phyloP scores from a whole-genome alignment of 2,113 vertebrate genomes.

The Arvicanthis niloticus region DNA sequence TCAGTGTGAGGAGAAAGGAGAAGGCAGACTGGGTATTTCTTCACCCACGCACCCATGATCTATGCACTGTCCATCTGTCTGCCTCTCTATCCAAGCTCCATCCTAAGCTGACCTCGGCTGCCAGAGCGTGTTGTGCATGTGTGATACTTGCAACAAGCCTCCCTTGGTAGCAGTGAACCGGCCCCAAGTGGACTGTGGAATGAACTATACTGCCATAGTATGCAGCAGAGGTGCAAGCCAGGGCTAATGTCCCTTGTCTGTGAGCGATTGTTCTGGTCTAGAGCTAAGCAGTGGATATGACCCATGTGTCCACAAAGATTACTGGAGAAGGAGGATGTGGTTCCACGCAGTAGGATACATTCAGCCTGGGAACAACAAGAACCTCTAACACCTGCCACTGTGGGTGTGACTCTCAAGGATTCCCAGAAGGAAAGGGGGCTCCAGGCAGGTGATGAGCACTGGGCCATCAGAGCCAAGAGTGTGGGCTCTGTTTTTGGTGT shows the following conservation, averaged over 20 bases:
- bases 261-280: too few species aligned
- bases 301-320: accelerated
- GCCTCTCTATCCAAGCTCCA: background rate
- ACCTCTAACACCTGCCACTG: accelerated
- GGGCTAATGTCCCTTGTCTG: too few species aligned
- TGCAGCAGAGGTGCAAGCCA: background rate
- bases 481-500: background rate
- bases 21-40: accelerated
- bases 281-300: background rate
- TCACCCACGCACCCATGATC: too few species aligned
- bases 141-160: accelerated
- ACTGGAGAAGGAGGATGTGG: too few species aligned
- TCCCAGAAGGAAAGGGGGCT: background rate
- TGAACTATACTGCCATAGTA: too few species aligned
- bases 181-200: background rate
- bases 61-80: too few species aligned
- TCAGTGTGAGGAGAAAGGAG: too few species aligned
- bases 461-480: background rate
- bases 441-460: accelerated
- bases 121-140: too few species aligned
- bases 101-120: background rate
- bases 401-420: background rate
- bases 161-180: background rate
- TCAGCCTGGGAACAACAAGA: background rate
- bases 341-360: background rate